Conservation (phyloP, 2,113 vertebrate species). For the Drymodes brunneopygia region DNA sequence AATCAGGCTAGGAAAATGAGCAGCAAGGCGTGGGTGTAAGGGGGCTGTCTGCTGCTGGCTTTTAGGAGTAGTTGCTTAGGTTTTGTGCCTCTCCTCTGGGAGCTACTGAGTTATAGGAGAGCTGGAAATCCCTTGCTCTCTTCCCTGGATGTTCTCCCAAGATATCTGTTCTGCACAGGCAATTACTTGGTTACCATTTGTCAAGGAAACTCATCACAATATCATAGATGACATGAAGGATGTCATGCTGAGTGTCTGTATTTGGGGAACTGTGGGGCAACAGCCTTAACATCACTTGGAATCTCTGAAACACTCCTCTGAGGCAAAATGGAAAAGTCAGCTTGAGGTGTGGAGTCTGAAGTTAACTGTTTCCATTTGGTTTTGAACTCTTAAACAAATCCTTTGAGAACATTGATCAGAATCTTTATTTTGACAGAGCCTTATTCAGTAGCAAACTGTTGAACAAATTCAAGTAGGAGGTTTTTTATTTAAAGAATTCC, state of each 20-base stretch:
- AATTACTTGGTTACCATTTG: neutral
- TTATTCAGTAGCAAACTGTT: neutral
- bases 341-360: neutral
- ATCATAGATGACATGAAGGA: neutral
- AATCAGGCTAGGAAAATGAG: neutral
- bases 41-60: neutral
- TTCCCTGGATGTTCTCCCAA: neutral
- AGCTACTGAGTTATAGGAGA: fast-evolving
- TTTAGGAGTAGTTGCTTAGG: neutral
- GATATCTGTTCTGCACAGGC: neutral
- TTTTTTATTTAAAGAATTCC: neutral
- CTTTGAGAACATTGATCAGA: neutral
- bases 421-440: neutral
- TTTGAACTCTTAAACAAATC: neutral
- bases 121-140: neutral
- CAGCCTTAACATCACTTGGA: neutral
- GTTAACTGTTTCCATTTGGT: neutral
- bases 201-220: neutral
- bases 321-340: neutral
- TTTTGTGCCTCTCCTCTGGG: neutral
- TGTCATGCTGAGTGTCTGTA: neutral
- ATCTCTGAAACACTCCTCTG: neutral
- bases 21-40: neutral
- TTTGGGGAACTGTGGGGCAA: neutral
- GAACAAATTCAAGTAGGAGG: neutral